Evolutionary conservation across 1,140 invertebrate genomes (phyloP), one percentile per base, ranked within the genome.

Genomic region (Drosophila funebris): DNA sequence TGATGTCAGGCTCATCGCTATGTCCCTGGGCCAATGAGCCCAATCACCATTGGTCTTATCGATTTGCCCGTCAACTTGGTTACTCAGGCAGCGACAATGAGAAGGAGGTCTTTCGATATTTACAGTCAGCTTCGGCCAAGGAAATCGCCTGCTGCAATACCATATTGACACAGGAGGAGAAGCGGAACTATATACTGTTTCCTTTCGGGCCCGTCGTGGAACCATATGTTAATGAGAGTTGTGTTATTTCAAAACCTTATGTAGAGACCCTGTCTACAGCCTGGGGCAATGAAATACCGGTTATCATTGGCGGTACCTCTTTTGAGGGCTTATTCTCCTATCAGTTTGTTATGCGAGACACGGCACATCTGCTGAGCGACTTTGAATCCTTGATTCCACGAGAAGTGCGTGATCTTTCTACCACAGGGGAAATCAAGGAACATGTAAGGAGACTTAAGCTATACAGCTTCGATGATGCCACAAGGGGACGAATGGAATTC

Each of bases 1-100:
- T 93, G 18, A 93, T 94, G 78, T 94, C 94, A 44, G 94, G 94
- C 0, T 93, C 93, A 2, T 84, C 92, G 14, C 74, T 94, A 36
- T 84, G 92, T 50, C 88, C 89, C 13, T 90, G 89, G 87, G 87
- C 77, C 20, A 63, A 61, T n/a, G 63, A 74, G 8, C 60, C 69
- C 5, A 60, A 74, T 22, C 31, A 53, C 0, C 52, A 48, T 5
- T 82, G 78, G 68, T 57, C 87, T 0, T 63, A 82, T 57, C 76
- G 78, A 0, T 37, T 90, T 13, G 90, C 90, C 33, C 69, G 58
- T 22, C 60, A 66, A 0, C 24, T 90, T 1, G 92, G 80, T 0
- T 91, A 90, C 14, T 70, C 88, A 37, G 88, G 92, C 0, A 81
- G 79, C 33, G 74, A 88, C 50, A 73, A 93, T n/a, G 73, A 93